Evolutionary conservation across 1,140 invertebrate genomes (phyloP), one percentile per base, ranked within the genome.

Genomic region (Pogonus chalceus): DNA sequence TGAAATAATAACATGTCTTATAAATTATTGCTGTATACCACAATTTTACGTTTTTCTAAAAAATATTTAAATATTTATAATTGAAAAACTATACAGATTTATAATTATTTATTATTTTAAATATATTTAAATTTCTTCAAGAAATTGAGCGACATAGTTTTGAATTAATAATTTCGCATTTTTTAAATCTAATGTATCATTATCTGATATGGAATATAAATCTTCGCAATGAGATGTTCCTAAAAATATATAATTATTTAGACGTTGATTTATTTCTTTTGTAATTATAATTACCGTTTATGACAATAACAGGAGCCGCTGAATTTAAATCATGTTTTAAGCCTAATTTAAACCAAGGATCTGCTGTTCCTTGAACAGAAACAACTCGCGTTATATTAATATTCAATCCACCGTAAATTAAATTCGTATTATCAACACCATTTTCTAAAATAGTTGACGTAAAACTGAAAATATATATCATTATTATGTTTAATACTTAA

Each of bases 301-400:
- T 74, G 1, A 73, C 62, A 26, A 76, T 75, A 4, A 80, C 77
- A 0, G 77, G 77, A 2, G 78, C 74, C 1, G 51, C 54, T 12
- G 69, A 59, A 31, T 76, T 76, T 4, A 82, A 58, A 51, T 73
- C 69, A 3, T 75, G 62, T 7, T 77, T 64, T 35, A 82, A 72
- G 2, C 82, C 82, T 4, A 83, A 71, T 1, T 72, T 63, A 58
- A 76, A 78, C 82, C 81, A 84, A 1, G 82, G 82, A 65, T 84
- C 82, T 12, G 80, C 65, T 20, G 66, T 66, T 2, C 82, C 82
- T 56, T 84, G 82, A 56, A 77, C 77, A 60, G 81, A 82, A 52
- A 82, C 77, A 1, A 83, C 75, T 59, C 79, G 82, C 52, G 73
- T 75, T 0, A 82, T 72, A 12, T 74, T 67, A 0, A 80, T 79